phyloP scores from a whole-genome alignment of 2,888 invertebrate genomes.

The Aelia acuminata region DNA sequence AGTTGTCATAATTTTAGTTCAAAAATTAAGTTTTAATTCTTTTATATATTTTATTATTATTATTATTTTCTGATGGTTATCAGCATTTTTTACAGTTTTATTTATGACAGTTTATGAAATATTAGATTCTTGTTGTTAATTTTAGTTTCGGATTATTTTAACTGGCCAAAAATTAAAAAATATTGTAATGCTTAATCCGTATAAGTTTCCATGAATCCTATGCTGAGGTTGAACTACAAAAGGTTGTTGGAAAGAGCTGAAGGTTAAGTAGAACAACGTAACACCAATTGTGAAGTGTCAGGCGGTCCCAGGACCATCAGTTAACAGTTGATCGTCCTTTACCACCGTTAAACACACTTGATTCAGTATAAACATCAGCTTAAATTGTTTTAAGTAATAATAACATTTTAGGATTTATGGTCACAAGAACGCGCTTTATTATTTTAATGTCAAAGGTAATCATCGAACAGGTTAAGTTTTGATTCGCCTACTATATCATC shows the following conservation, averaged over 20 bases:
- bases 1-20: too few relatives aligned
- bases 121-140: neutral
- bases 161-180: too few relatives aligned
- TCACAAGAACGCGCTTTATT: neutral
- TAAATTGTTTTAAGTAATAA: neutral
- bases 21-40: too few relatives aligned
- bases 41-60: neutral
- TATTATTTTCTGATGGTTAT: too few relatives aligned
- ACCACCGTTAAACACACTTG: neutral
- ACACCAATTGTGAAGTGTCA: slow-evolving; percentile 40
- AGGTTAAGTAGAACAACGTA: slow-evolving; percentile 33
- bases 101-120: too few relatives aligned
- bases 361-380: neutral
- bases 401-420: neutral
- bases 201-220: neutral
- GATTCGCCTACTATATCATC: neutral
- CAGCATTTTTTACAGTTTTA: neutral
- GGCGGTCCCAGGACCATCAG: slow-evolving; percentile 32
- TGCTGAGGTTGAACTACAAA: neutral
- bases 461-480: slow-evolving; percentile 7
- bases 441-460: slow-evolving; percentile 20
- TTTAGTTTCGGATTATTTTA: too few relatives aligned
- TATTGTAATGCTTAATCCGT: neutral
- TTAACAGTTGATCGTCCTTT: neutral
- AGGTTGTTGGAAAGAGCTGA: neutral